These are phyloP conservation scores for Chlamydotis undulata DNA, from an alignment of 2,113 vertebrate species.

Conservation along the genomic window DNA sequence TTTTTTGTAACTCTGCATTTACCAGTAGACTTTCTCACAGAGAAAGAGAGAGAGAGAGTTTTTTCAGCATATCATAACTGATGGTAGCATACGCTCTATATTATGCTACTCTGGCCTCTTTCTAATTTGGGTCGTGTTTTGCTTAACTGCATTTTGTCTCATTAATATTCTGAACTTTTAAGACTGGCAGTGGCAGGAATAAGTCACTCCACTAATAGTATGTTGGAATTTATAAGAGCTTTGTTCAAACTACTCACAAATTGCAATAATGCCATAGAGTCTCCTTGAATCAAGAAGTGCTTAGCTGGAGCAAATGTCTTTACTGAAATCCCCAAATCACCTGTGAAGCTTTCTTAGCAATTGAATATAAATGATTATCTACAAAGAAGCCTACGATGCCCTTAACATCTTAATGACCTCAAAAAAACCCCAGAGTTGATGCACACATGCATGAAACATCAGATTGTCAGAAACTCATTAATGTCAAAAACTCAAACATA, in stretches of 20 bases:
- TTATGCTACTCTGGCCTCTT: neutral
- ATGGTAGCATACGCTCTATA: neutral
- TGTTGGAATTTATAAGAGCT: neutral
- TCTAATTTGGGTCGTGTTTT: neutral
- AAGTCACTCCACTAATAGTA: neutral
- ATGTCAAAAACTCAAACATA: neutral
- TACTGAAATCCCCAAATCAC: neutral
- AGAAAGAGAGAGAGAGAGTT: neutral
- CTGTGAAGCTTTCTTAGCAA: neutral
- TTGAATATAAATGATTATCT: neutral
- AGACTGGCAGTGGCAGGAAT: neutral
- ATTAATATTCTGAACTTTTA: neutral
- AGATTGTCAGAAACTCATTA: neutral
- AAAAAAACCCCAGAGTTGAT: neutral
- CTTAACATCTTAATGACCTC: neutral
- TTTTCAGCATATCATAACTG: neutral
- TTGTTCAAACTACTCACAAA: conserved; percentile 2
- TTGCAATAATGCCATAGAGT: neutral
- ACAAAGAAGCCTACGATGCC: neutral
- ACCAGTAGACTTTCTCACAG: neutral
- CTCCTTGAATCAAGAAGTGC: neutral
- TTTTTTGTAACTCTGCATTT: neutral
- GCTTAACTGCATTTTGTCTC: neutral
- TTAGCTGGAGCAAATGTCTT: neutral
- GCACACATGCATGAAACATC: neutral